Evolutionary conservation across 92 coral and sea anemone genomes (phyloP), one percentile per base, ranked within the genome.

Genomic region (Heteractis magnifica): DNA sequence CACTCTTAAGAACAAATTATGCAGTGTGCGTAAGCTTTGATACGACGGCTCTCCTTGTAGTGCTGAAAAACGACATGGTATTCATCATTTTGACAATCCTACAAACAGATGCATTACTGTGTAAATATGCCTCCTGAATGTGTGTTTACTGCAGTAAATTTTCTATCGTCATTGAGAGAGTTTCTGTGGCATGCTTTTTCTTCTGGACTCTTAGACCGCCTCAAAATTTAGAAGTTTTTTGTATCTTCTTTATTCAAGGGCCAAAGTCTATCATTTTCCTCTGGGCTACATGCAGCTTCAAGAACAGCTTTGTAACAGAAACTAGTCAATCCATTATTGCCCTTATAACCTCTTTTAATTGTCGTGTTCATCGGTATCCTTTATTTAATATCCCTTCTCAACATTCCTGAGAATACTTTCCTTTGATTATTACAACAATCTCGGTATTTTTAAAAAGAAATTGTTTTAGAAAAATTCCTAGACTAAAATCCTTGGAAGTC

Each of bases 41-140:
- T 26, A 10, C 82, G 82, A 79, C 82, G 65, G 73, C 62, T 16
- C 53, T 72, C 59, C 82, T 79, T 79, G 51, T 58, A 49, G 51
- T 58, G 82, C 60, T 79, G 73, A 79, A 79, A 79, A 79, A 58
- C 79, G 53, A 51, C 44, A 34, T 34, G 44, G 44, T 34, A 34
- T 60, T 79, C 82, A 62, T 10, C 71, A 51, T 23, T 58, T 26
- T 58, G 72, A 58, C 71, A 56, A 79, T 44, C 26, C 16, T 23
- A 34, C 81, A 77, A 75, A 75, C 81, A 77, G 18, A 55, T 55
- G 64, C 70, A 52, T 77, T 51, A 49, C 78, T 74, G 20, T 1
- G 78, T 74, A 74, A 44, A 74, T 74, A 49, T 74, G 49, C 78
- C 78, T 74, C 78, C 55, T 55, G 8, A 68, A 68, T 23, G 44